Percentiles rank a stretch among this genome's conserved stretches.
phyloP scores from a whole-genome alignment of 2,797 vertebrate genomes.

The Phalloptychus januarius region DNA sequence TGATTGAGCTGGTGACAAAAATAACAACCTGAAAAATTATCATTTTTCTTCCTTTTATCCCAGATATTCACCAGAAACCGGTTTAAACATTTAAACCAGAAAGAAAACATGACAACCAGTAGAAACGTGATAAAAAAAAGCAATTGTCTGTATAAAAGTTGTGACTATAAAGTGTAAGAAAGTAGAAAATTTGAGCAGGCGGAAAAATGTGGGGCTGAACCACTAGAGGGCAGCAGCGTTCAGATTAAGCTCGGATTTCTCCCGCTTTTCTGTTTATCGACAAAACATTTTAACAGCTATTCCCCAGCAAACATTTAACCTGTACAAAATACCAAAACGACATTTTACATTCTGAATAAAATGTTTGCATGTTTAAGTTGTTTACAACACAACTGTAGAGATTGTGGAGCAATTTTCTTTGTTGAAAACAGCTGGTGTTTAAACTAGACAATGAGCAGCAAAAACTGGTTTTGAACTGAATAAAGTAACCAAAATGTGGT shows the following conservation, averaged over 20 bases:
- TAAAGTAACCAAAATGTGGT: background rate
- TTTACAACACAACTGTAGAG: background rate
- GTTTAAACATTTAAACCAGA: background rate
- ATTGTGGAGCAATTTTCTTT: too few relatives aligned
- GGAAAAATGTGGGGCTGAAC: background rate
- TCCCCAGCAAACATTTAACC: background rate
- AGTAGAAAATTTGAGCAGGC: background rate
- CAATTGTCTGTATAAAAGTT: background rate
- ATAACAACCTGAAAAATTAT: background rate
- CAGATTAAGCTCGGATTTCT: background rate
- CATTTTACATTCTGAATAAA: background rate
- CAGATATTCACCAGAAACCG: background rate
- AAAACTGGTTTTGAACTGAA: too few relatives aligned
- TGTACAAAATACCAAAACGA: background rate
- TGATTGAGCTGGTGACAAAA: background rate
- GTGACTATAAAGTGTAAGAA: background rate
- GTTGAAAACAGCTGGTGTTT: too few relatives aligned
- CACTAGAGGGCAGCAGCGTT: slow-evolving; percentile 27
- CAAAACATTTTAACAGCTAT: background rate
- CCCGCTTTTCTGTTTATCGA: background rate
- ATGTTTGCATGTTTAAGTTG: background rate
- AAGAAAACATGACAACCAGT: background rate
- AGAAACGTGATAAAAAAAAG: background rate
- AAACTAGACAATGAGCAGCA: too few relatives aligned
- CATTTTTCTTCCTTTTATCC: background rate